phyloP scores from a whole-genome alignment of 35 echinoderm and acorn worm genomes.

The Ophioderma brevispina region DNA sequence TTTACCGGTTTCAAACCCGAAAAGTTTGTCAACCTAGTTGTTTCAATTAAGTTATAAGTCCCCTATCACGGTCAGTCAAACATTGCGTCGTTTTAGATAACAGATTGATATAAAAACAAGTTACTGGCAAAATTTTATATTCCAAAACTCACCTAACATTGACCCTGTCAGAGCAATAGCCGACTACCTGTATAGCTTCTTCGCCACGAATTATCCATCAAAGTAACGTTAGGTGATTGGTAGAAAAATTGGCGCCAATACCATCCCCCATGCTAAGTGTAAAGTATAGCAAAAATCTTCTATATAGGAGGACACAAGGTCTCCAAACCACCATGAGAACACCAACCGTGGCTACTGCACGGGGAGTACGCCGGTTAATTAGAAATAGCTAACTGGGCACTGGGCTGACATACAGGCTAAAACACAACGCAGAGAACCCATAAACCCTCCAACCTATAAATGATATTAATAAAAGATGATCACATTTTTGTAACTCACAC shows the following conservation, averaged over 20 bases:
- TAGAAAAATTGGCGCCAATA: neutral
- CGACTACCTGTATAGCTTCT: neutral
- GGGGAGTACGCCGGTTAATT: neutral
- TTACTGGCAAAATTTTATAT: too few relatives aligned
- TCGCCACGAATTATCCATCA: neutral
- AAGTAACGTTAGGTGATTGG: neutral
- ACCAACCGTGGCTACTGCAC: neutral
- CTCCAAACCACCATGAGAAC: neutral
- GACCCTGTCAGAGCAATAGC: neutral
- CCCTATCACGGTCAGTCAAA: too few relatives aligned
- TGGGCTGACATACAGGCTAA: too few relatives aligned
- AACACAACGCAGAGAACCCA: too few relatives aligned
- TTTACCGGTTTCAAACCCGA: too few relatives aligned
- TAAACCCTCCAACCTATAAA: too few relatives aligned
- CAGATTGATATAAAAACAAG: too few relatives aligned
- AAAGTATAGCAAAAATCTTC: neutral
- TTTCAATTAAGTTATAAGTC: too few relatives aligned
- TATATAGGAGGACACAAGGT: neutral
- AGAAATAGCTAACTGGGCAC: neutral
- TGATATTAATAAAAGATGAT: too few relatives aligned
- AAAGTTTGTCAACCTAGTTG: too few relatives aligned
- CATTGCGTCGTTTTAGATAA: too few relatives aligned
- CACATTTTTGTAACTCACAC: too few relatives aligned
- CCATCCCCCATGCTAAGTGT: neutral
- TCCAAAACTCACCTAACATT: neutral